Evolutionary conservation across 2,888 invertebrate species (phyloP), one percentile per base, ranked within the genome.

Genomic region (Drosophila ustulata): DNA sequence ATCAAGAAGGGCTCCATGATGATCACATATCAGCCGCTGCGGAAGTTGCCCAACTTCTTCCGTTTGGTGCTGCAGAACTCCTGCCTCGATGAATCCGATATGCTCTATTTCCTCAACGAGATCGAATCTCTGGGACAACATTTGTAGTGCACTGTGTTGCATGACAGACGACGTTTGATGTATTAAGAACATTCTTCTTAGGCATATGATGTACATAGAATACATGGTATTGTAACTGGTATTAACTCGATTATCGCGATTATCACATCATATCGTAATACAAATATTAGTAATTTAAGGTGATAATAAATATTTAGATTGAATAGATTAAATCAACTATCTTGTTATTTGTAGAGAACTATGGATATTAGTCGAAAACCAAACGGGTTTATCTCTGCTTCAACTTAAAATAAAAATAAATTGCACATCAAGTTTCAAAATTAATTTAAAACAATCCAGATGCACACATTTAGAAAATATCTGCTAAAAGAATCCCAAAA

Each of bases 1-100:
- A 98, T 98, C 94, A 96, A 96, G 91, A 95, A 96, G 90, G 99
- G 99, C 30, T 96, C 96, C 50, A 98, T 98, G 96, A 97, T 99
- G 96, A 96, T 99, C 75, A 98, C 98, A 49, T 99, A 99, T 92
- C 99, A 99, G 89, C 97, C 98, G 0, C 94, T 97, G 78, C 95
- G 96, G 59, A 93, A 95, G 56, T 93, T 95, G 68, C 98, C 98
- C 0, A 99, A 99, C 93, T 99, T 99, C 94, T 99, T 99, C 94
- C 94, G 99, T 67, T 95, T 98, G 79, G 98, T 98, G 53, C 94
- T 97, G 89, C 98, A 98, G 92, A 98, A 97, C 92, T 98, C 98
- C 2, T 96, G 96, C 18, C 93, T 98, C 63, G 96, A 95, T 52
- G 94, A 95, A 79, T 93, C 94, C 23, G 98, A 99, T 93, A 96